A percentile compares a stretch with the other conserved stretches of the same genome.
Evolutionary conservation across 2,888 invertebrate genomes (phyloP).

Genomic region (Nymphalis c-album): DNA sequence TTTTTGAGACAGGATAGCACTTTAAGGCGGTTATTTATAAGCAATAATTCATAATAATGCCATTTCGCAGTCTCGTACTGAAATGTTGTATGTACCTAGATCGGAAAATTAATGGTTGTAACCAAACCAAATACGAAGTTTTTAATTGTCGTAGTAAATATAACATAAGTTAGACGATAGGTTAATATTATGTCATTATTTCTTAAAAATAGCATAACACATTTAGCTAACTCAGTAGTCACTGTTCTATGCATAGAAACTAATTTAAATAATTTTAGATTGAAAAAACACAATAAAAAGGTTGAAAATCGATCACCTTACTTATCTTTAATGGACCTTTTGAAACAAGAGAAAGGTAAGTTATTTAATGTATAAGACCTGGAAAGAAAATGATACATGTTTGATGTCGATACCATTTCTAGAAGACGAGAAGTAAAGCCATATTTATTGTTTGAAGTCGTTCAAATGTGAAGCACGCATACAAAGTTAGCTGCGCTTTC

Average conservation of each 20-base stretch:
- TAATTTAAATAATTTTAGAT: neutral
- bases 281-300: neutral
- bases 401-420: slow-evolving; percentile 1
- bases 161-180: no score
- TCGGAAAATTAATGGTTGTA: neutral
- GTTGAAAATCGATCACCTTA: neutral
- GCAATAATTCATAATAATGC: slow-evolving; percentile 8
- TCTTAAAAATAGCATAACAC: no score
- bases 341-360: neutral
- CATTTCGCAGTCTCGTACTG: neutral
- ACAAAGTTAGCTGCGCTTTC: no score
- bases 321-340: neutral
- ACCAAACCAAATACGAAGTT: no score
- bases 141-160: no score
- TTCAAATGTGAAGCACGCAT: no score
- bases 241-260: no score
- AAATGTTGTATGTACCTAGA: neutral
- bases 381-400: neutral
- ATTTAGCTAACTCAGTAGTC: no score
- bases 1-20: slow-evolving; percentile 2
- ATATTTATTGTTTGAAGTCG: neutral
- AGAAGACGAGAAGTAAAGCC: neutral
- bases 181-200: no score
- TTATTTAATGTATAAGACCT: neutral
- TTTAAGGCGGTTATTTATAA: neutral